Conservation (phyloP, 2,113 vertebrate genomes). For the Hippotragus niger region DNA sequence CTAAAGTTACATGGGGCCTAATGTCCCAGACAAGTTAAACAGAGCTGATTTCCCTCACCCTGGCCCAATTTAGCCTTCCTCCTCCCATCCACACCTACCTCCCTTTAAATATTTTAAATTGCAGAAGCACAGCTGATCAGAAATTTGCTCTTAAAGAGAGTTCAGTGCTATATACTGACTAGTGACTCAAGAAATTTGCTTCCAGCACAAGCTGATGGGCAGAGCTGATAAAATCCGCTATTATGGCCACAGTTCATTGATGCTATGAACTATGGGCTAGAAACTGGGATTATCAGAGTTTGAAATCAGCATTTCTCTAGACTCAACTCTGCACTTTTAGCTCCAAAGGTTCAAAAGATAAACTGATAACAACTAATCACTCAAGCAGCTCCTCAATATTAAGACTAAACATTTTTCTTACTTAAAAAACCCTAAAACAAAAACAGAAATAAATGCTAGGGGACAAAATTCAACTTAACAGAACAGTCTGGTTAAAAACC, state of each 20-base stretch:
- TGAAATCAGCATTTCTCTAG: constrained; percentile 41
- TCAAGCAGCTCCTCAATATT: constrained; percentile 6
- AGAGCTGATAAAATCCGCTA: constrained; percentile 43
- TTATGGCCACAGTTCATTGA: constrained; percentile 52
- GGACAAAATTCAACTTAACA: constrained; percentile 67
- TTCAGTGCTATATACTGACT: constrained; percentile 56
- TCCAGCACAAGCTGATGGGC: constrained; percentile 51
- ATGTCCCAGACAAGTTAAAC: background rate
- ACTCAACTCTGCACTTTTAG: constrained; percentile 30
- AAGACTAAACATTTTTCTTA: constrained; percentile 52
- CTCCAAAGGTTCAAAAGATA: constrained; percentile 44
- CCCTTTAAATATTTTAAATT: constrained; percentile 39
- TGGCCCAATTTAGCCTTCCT: constrained; percentile 1
- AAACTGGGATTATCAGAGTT: constrained; percentile 31
- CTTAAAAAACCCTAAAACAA: background rate
- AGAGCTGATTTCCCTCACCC: background rate
- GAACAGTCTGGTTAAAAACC: constrained; percentile 75
- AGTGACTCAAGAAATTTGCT: constrained; percentile 49
- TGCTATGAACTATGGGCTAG: constrained; percentile 47
- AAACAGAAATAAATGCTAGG: constrained; percentile 59
- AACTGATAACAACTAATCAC: constrained; percentile 47
- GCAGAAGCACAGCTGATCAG: constrained; percentile 62
- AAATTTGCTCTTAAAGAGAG: constrained; percentile 64
- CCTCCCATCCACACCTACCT: background rate
- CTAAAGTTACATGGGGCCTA: background rate